Evolutionary conservation across 2,797 vertebrate genomes (phyloP).

Genomic region (Lepilemur ruficaudatus): DNA sequence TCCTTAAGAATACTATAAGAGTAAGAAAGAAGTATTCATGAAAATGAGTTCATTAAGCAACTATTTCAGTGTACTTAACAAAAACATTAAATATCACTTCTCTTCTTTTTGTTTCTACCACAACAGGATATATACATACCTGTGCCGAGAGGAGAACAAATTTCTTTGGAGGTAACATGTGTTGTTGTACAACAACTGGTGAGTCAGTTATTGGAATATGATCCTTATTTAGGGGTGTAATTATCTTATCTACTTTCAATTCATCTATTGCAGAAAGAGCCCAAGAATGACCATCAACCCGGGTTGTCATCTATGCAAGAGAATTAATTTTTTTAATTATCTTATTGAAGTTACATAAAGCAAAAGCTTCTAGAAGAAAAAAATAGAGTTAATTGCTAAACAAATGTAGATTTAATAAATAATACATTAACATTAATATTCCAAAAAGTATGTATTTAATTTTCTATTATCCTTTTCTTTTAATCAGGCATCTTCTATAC

Average conservation of each 20-base stretch:
- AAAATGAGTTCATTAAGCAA: not conserved
- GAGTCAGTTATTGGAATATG: conserved; percentile 93
- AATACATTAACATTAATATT: not conserved
- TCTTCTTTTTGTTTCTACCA: not conserved
- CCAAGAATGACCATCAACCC: conserved; percentile 97
- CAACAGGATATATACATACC: conserved; percentile 80
- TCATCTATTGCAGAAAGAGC: conserved; percentile 94
- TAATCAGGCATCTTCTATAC: not conserved
- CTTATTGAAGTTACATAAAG: not conserved
- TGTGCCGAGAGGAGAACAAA: conserved; percentile 98
- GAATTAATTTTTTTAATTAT: not conserved
- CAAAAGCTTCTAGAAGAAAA: conserved; percentile 12
- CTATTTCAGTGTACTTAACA: not conserved
- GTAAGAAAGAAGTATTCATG: not conserved
- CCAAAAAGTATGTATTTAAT: not conserved
- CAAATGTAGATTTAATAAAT: not conserved
- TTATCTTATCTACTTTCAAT: conserved; percentile 87
- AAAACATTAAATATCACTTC: not conserved
- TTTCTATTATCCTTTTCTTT: not conserved
- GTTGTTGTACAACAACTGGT: conserved; percentile 95
- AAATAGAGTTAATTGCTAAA: not conserved
- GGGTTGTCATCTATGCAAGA: conserved; percentile 91
- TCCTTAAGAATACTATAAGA: not conserved
- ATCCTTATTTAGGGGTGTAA: conserved; percentile 94
- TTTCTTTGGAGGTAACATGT: conserved; percentile 93